Evolutionary conservation across 2,888 invertebrate species (phyloP).

Genomic region (Agrotis segetum): DNA sequence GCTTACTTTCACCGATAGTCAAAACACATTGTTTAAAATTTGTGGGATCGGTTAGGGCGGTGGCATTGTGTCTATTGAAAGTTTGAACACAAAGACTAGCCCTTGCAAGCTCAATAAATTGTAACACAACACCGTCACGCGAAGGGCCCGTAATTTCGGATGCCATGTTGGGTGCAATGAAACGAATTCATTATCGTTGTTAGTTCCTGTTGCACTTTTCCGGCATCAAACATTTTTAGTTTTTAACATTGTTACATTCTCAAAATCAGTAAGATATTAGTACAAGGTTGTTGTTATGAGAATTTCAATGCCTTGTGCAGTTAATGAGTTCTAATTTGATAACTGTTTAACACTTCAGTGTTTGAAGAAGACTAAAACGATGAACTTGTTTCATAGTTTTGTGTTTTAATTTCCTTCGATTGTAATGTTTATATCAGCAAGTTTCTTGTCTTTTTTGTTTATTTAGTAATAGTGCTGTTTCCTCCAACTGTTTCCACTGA

Average conservation of each 20-base stretch:
- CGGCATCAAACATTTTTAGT: constrained; percentile 26
- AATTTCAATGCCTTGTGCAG: constrained; percentile 35
- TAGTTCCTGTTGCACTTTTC: constrained; percentile 54
- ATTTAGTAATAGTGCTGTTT: constrained; percentile 20
- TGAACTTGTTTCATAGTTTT: constrained; percentile 8
- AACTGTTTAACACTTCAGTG: constrained; percentile 25
- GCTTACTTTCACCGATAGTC: constrained; percentile 71
- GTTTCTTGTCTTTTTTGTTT: constrained; percentile 24
- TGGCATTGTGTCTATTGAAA: constrained; percentile 79
- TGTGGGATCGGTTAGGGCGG: constrained; percentile 79
- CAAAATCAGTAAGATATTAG: constrained; percentile 23
- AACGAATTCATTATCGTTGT: constrained; percentile 56
- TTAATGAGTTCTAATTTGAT: constrained; percentile 52
- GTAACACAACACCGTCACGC: constrained; percentile 80
- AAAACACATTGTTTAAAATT: constrained; percentile 76
- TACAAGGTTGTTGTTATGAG: constrained; percentile 20
- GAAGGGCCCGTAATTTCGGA: constrained; percentile 73
- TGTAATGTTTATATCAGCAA: constrained; percentile 31
- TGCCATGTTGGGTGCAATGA: constrained; percentile 57
- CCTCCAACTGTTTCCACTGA: constrained; percentile 60
- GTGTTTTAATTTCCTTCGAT: constrained; percentile 5
- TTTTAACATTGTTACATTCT: constrained; percentile 11
- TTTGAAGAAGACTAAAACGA: constrained; percentile 15
- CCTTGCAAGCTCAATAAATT: constrained; percentile 75
- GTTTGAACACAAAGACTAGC: constrained; percentile 76